Evolutionary conservation across 35 echinoderm and acorn worm species (phyloP).

Genomic region (Eucidaris tribuloides): DNA sequence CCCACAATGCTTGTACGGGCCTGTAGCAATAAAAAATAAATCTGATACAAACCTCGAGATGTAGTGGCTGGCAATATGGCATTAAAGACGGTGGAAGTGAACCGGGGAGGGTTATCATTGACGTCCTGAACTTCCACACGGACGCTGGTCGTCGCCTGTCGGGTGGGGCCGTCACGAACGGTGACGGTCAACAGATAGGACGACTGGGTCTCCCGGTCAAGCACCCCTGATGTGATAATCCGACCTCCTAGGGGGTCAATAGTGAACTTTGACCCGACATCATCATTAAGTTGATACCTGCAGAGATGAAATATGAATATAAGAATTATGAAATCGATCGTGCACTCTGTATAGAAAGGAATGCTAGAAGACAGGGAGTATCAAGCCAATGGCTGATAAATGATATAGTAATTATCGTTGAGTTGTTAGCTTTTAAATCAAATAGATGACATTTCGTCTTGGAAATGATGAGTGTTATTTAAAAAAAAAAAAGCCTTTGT

Average conservation of each 20-base stretch:
- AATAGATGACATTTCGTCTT: too few relatives aligned
- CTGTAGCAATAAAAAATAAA: too few relatives aligned
- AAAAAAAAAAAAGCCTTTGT: too few relatives aligned
- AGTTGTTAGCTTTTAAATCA: too few relatives aligned
- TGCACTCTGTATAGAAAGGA: too few relatives aligned
- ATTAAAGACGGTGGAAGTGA: constrained; percentile 24
- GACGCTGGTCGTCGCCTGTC: constrained; percentile 51
- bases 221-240: constrained; percentile 58
- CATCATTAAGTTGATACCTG: constrained; percentile 81
- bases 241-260: constrained; percentile 78
- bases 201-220: constrained; percentile 72
- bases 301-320: too few relatives aligned
- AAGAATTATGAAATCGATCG: too few relatives aligned
- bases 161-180: constrained; percentile 47
- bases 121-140: constrained; percentile 59
- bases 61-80: constrained; percentile 42
- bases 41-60: constrained; percentile 51
- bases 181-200: constrained; percentile 72
- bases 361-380: too few relatives aligned
- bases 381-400: too few relatives aligned
- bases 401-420: too few relatives aligned
- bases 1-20: too few relatives aligned
- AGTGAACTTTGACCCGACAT: constrained; percentile 81
- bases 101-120: constrained; percentile 83
- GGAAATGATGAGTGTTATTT: too few relatives aligned